phyloP scores from a whole-genome alignment of 2,797 vertebrate species.

The Lycodopsis pacificus region DNA sequence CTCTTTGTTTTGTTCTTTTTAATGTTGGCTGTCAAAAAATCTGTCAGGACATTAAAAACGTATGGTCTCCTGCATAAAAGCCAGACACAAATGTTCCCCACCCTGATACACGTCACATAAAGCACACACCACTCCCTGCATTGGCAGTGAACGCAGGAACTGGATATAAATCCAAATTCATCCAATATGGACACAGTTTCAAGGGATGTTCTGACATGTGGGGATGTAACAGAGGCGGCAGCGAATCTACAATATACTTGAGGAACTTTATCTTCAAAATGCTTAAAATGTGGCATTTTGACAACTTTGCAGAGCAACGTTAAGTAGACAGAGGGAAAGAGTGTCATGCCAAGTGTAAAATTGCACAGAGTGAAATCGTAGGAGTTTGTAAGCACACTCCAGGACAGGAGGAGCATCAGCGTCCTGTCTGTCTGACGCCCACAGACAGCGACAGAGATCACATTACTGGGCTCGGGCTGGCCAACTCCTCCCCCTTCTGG shows the following conservation, averaged over 20 bases:
- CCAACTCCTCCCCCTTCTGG: conserved; percentile 67
- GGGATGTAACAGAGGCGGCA: neutral
- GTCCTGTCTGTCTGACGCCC: conserved; percentile 78
- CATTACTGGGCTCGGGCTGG: conserved; percentile 64
- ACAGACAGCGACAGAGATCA: conserved; percentile 74
- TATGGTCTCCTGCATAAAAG: neutral
- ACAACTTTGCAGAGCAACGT: neutral
- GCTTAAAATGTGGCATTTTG: neutral
- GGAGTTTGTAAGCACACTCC: conserved; percentile 2
- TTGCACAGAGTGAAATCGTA: neutral
- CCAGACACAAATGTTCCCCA: neutral
- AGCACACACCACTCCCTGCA: neutral
- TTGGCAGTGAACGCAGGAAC: neutral
- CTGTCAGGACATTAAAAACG: neutral
- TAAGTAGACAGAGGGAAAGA: neutral
- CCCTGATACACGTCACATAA: neutral
- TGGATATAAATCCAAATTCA: neutral
- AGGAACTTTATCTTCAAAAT: neutral
- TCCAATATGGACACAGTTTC: neutral
- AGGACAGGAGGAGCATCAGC: conserved; percentile 54
- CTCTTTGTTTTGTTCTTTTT: conserved; percentile 78
- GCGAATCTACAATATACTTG: neutral
- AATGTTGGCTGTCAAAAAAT: conserved; percentile 72
- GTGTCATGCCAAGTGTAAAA: neutral
- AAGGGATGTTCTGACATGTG: neutral